phyloP scores from a whole-genome alignment of 2,888 invertebrate genomes.

The Chrysina gloriosa region DNA sequence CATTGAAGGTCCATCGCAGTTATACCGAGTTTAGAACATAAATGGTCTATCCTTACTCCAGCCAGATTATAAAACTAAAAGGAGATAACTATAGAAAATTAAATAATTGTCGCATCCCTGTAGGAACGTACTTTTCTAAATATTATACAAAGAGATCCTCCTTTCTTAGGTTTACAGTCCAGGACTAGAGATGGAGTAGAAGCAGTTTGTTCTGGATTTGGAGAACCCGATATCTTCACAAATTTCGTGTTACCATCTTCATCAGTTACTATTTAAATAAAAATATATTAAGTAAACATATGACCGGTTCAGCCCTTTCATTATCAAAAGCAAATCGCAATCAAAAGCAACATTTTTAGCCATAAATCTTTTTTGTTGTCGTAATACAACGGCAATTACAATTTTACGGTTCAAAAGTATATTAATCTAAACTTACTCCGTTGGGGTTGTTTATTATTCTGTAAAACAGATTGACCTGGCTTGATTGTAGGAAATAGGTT shows the following conservation, averaged over 20 bases:
- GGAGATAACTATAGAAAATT: conserved; percentile 37
- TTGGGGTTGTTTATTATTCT: conserved; percentile 46
- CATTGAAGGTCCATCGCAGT: conserved; percentile 77
- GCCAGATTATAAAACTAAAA: conserved; percentile 92
- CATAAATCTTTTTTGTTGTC: too few species aligned
- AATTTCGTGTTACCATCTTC: conserved; percentile 59
- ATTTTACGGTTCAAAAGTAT: neutral
- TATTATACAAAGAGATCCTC: conserved; percentile 80
- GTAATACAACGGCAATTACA: too few species aligned
- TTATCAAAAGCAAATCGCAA: too few species aligned
- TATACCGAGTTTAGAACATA: conserved; percentile 85
- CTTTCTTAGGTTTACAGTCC: conserved; percentile 67
- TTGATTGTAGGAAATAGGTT: conserved; percentile 63
- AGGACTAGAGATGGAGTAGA: conserved; percentile 33
- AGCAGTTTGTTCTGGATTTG: conserved; percentile 43
- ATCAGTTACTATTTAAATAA: conserved; percentile 56
- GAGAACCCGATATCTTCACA: conserved; percentile 55
- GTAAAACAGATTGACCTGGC: conserved; percentile 69
- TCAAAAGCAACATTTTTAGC: too few species aligned
- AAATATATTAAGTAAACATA: neutral
- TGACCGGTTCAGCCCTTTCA: too few species aligned
- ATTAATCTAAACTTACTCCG: conserved; percentile 24
- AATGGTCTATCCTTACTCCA: conserved; percentile 89
- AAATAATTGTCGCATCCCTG: neutral
- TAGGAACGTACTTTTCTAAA: conserved; percentile 74